Percentiles rank a stretch among this genome's conserved stretches.
Evolutionary conservation across 2,113 vertebrate species (phyloP).

Genomic region (Acanthisitta chloris): DNA sequence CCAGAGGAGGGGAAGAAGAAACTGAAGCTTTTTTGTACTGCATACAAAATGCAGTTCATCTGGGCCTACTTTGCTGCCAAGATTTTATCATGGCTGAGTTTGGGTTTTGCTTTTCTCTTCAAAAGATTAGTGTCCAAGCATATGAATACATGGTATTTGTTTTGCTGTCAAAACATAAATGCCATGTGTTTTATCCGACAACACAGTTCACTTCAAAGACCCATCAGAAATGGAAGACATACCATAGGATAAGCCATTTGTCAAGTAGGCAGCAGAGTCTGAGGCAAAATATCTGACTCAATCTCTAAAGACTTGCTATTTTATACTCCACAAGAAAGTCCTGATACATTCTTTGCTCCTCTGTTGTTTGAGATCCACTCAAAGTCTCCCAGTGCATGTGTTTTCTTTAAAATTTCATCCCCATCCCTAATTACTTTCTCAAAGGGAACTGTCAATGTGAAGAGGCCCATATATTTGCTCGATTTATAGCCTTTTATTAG

Average conservation of each 20-base stretch:
- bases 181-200: neutral
- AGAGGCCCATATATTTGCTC: conserved; percentile 41
- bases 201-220: neutral
- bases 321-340: neutral
- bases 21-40: conserved; percentile 28
- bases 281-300: neutral
- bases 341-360: neutral
- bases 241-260: neutral
- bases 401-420: conserved; percentile 47
- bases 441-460: conserved; percentile 44
- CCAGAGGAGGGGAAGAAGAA: neutral
- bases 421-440: conserved; percentile 23
- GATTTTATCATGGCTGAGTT: conserved; percentile 39
- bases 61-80: conserved; percentile 41
- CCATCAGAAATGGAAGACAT: neutral
- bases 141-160: conserved; percentile 30
- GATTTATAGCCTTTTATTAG: conserved; percentile 54
- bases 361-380: neutral
- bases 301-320: neutral
- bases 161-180: conserved; percentile 45
- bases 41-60: conserved; percentile 49
- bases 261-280: neutral
- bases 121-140: conserved; percentile 42
- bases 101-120: conserved; percentile 50
- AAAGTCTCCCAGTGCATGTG: neutral